Evolutionary conservation across 2,888 invertebrate species (phyloP).

Genomic region (Cephus pygmeus): DNA sequence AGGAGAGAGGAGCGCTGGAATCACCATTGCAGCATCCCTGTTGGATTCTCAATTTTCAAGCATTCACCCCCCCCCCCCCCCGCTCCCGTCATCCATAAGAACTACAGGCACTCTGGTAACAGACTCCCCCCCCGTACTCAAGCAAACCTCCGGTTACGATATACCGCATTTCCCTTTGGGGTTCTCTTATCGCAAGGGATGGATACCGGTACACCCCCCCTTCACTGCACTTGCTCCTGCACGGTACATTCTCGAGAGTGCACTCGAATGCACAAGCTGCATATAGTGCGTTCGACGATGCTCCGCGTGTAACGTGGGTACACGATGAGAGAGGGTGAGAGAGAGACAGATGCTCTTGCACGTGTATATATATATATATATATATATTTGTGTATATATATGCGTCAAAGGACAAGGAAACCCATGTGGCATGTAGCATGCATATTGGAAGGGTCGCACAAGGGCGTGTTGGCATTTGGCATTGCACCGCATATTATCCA

Average conservation of each 20-base stretch:
- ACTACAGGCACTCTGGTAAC: not conserved
- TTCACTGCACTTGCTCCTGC: not conserved
- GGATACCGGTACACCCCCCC: not conserved
- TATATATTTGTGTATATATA: not conserved
- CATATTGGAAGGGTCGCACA: constrained; percentile 27
- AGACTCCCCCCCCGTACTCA: not conserved
- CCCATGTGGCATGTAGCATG: constrained; percentile 15
- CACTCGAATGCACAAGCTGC: not conserved
- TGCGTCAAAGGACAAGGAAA: constrained; percentile 2
- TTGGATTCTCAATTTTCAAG: not conserved
- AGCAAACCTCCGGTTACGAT: not conserved
- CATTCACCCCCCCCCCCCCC: not conserved
- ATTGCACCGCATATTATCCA: constrained; percentile 63
- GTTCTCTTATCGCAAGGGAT: not conserved
- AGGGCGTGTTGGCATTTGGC: constrained; percentile 58
- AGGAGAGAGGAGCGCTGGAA: not conserved
- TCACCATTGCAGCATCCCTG: not conserved
- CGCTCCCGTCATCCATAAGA: not conserved
- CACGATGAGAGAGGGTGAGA: not conserved
- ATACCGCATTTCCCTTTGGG: not conserved
- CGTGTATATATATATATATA: no score
- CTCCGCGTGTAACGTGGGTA: not conserved
- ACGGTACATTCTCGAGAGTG: not conserved
- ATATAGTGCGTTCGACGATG: not conserved
- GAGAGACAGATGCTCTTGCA: not conserved